Evolutionary conservation across 2,113 vertebrate genomes (phyloP), one percentile per base, ranked within the genome.

Genomic region (Salvator merianae): DNA sequence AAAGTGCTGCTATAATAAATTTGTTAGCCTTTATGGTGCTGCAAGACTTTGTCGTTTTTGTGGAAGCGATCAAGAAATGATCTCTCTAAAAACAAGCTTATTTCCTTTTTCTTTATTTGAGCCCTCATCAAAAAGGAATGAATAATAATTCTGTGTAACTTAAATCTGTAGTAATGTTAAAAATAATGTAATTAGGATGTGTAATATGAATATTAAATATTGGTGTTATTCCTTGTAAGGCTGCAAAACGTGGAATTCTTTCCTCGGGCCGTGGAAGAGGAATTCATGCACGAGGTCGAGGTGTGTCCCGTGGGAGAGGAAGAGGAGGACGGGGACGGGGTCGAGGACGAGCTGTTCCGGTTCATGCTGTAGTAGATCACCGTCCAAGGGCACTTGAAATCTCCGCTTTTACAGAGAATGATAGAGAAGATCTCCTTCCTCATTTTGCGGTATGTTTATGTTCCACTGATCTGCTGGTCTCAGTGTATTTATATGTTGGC

Each of bases 211-310:
- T 18, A 22, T 24, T 38, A 47, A 43, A 12, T 63, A 5, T 76
- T 77, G 26, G 47, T 77, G 34, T 30, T 66, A n/a, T 71, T 84
- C 26, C 55, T 50, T 65, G 3, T 6, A 88, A 99, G 98, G 98
- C 98, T 81, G 98, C 98, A 83, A 99, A 98, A 94, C 95, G 98
- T 82, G 98, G 98, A 28, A 96, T 99, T 92, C 96, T 99, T 90
- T 97, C 96, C 53, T 92, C 97, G 38, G 97, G 97, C 74, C 96
- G 96, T 3, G 96, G 96, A 24, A 95, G 97, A 92, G 98, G 98
- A 73, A 92, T 98, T 82, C 97, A 98, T 71, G 78, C 92, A 30
- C 96, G 96, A 82, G 72, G 95, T 78, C 96, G 98, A n/a, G 98
- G 98, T 55, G 95, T 97, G 0, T 95, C 97, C 12, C 89, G 96